These are phyloP conservation scores for Sinopyrophorus schimmeli DNA, from an alignment of 2,888 invertebrate genomes.

Conservation along the genomic window DNA sequence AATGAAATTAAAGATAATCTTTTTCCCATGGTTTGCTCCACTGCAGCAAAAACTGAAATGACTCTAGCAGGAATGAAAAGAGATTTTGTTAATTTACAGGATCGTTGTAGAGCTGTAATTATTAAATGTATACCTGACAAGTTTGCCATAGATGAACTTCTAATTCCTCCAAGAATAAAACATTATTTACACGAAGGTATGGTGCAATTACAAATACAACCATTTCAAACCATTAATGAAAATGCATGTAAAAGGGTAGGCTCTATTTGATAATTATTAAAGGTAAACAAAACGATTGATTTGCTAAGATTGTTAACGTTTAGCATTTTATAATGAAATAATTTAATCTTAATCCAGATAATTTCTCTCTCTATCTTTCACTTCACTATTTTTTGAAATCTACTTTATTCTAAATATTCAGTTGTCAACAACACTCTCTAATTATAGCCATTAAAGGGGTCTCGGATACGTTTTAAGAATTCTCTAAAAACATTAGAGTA, in stretches of 20 bases:
- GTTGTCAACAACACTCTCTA: too few species aligned
- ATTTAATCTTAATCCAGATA: too few species aligned
- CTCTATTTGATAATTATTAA: constrained; percentile 13
- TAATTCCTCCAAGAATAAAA: constrained; percentile 63
- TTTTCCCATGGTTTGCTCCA: constrained; percentile 71
- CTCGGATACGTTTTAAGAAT: too few species aligned
- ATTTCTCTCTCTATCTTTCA: too few species aligned
- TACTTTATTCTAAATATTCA: too few species aligned
- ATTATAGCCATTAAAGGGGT: too few species aligned
- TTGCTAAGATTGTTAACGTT: too few species aligned
- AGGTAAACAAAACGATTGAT: too few species aligned
- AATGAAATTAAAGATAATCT: constrained; percentile 65
- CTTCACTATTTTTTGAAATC: too few species aligned
- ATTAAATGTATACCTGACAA: constrained; percentile 59
- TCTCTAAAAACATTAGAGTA: too few species aligned
- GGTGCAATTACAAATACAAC: constrained; percentile 48
- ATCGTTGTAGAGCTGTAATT: constrained; percentile 67
- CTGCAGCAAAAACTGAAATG: constrained; percentile 77
- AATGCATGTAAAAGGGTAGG: constrained; percentile 32
- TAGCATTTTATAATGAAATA: too few species aligned
- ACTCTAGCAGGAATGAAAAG: constrained; percentile 62
- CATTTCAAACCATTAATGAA: constrained; percentile 49
- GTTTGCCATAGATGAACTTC: constrained; percentile 59
- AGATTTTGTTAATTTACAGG: constrained; percentile 69
- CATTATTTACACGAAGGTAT: constrained; percentile 62